phyloP scores from a whole-genome alignment of 2,888 invertebrate genomes.

The Salpingus planirostris region DNA sequence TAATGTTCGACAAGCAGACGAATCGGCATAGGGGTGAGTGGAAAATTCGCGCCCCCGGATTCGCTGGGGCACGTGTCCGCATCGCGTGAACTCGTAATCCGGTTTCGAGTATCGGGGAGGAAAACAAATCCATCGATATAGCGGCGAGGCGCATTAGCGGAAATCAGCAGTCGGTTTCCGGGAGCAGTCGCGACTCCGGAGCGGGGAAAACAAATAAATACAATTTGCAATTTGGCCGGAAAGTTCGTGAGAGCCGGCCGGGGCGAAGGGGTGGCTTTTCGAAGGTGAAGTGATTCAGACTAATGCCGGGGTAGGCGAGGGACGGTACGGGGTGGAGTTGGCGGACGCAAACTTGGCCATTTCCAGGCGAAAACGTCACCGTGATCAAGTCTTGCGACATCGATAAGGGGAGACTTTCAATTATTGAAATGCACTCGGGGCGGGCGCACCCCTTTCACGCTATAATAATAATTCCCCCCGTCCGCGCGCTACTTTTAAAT shows the following conservation, averaged over 20 bases:
- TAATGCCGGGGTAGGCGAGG: conserved; percentile 24
- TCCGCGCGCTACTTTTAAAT: too few relatives aligned
- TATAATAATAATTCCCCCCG: too few relatives aligned
- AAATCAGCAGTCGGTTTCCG: conserved; percentile 11
- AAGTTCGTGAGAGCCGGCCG: conserved; percentile 13
- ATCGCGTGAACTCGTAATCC: too few relatives aligned
- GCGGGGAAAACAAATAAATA: conserved; percentile 19
- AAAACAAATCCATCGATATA: conserved; percentile 8
- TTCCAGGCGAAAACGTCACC: conserved; percentile 18
- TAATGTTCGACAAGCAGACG: conserved; percentile 99
- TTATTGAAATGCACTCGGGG: conserved; percentile 28
- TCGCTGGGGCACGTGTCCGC: too few relatives aligned
- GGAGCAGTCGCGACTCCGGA: conserved; percentile 9
- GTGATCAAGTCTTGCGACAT: conserved; percentile 21
- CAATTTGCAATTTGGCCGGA: conserved; percentile 19
- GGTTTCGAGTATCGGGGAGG: conserved; percentile 1
- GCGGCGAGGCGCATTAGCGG: conserved; percentile 9
- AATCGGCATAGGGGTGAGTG: conserved; percentile 97
- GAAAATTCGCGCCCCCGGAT: too few relatives aligned
- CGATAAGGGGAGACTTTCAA: conserved; percentile 27
- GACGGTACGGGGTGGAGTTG: too few relatives aligned
- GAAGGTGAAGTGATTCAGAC: conserved; percentile 31
- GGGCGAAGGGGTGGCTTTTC: conserved; percentile 12
- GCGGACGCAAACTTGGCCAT: conserved; percentile 27
- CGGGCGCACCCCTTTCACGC: too few relatives aligned